Evolutionary conservation across 2,888 invertebrate species (phyloP), one percentile per base, ranked within the genome.

Genomic region (Halictus ligatus): DNA sequence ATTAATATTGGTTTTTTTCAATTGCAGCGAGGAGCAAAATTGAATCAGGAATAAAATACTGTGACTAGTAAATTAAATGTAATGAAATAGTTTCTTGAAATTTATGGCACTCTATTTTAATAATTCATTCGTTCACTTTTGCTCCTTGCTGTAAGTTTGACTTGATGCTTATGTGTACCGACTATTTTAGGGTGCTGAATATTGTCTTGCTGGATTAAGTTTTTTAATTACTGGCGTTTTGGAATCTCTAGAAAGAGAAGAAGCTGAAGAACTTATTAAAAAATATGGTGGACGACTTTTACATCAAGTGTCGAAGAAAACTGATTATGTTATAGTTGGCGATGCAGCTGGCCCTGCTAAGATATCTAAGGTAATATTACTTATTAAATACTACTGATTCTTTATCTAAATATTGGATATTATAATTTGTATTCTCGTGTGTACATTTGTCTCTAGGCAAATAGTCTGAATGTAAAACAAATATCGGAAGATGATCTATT

Each of bases 271-370:
- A 1, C 95, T 98, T 10, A 97, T 99, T 21, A 97, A 96, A 81
- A 97, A 97, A 89, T 97, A 97, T 94, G 98, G 99, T 0, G 99
- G 99, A 0, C 96, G 97, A 93, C 96, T 98, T 2, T 97, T 98
- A 85, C 96, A 96, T 67, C 95, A 96, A 71, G 96, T 99, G 35
- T 98, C 98, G 84, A 97, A 97, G 92, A 98, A 98, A 96, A 98
- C 98, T 12, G 97, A 97, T 90, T 99, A 98, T 94, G 94, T 99
- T 2, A 96, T 99, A 40, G 97, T 97, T 4, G 99, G 99, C 0
- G 97, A 98, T 77, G 98, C 99, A 78, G 96, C 98, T 1, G 99
- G 99, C 0, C 98, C 97, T 12, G 96, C 97, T 7, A 99, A 99
- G 96, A 94, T 98, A 71, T 96, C 96, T 0, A 98, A 98, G 85